Evolutionary conservation across 2,888 invertebrate genomes (phyloP).

Genomic region (Brachyopa scutellaris): DNA sequence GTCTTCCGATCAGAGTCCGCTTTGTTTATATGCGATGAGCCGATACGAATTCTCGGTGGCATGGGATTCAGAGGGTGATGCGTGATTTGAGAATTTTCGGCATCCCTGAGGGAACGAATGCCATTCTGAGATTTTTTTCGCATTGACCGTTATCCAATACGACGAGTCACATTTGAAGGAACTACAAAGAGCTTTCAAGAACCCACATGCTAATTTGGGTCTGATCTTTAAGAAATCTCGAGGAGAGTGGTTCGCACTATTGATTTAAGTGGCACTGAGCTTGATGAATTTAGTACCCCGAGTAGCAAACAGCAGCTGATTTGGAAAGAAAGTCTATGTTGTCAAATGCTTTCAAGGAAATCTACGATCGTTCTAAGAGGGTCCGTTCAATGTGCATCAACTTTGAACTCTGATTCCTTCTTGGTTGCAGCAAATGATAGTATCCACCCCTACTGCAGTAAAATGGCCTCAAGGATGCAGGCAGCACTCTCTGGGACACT

Average conservation of each 20-base stretch:
- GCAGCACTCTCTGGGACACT: too few species aligned
- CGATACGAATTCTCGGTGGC: slow-evolving; percentile 98
- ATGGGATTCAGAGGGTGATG: slow-evolving; percentile 97
- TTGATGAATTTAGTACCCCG: slow-evolving; percentile 87
- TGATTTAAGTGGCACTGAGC: slow-evolving; percentile 87
- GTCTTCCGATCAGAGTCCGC: slow-evolving; percentile 97
- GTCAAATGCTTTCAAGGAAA: too few species aligned
- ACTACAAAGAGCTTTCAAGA: slow-evolving; percentile 95
- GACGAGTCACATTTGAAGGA: slow-evolving; percentile 96
- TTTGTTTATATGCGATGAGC: slow-evolving; percentile 98
- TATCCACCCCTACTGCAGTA: too few species aligned
- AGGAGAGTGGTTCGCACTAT: slow-evolving; percentile 91
- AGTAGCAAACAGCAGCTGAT: slow-evolving; percentile 85
- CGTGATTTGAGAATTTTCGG: slow-evolving; percentile 98
- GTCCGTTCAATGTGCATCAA: too few species aligned
- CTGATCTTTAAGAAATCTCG: slow-evolving; percentile 94
- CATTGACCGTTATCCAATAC: slow-evolving; percentile 96
- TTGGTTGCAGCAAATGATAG: too few species aligned
- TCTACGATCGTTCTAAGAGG: too few species aligned
- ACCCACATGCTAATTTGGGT: slow-evolving; percentile 94
- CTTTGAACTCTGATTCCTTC: too few species aligned
- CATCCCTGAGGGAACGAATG: slow-evolving; percentile 99
- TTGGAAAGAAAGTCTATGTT: too few species aligned
- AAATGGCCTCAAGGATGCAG: too few species aligned
- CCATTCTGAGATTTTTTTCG: slow-evolving; percentile 98